phyloP scores from a whole-genome alignment of 2,113 vertebrate species.

The Nothocercus julius region DNA sequence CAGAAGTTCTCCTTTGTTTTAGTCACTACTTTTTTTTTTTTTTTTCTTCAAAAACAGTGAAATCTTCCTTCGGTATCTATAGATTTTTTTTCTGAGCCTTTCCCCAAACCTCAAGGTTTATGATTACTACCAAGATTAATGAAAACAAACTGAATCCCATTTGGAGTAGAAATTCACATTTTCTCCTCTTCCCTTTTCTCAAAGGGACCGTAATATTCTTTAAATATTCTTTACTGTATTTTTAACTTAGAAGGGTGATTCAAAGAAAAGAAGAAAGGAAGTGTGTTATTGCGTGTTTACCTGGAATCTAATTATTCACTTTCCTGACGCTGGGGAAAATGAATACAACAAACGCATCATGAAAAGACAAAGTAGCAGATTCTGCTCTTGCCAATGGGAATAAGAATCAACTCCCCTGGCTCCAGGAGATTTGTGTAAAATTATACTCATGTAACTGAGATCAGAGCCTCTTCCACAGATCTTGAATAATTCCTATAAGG shows the following conservation, averaged over 20 bases:
- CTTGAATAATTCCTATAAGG: slow-evolving; percentile 32
- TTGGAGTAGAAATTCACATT: not conserved
- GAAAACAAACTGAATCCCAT: not conserved
- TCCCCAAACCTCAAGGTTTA: not conserved
- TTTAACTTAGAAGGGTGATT: not conserved
- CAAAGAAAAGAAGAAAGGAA: not conserved
- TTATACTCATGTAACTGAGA: not conserved
- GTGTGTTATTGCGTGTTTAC: not conserved
- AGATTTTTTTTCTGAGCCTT: not conserved
- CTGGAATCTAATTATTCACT: not conserved
- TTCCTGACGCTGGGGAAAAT: not conserved
- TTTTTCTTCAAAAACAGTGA: not conserved
- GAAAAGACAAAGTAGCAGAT: not conserved
- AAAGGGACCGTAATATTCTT: not conserved
- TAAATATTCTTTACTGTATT: not conserved
- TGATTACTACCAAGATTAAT: not conserved
- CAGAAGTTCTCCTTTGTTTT: not conserved
- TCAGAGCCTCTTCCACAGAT: slow-evolving; percentile 5
- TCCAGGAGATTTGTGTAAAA: not conserved
- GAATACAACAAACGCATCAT: not conserved
- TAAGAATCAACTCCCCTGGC: not conserved
- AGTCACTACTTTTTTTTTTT: not conserved
- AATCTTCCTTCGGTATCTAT: not conserved
- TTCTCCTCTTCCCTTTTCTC: not conserved
- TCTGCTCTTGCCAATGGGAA: not conserved